Evolutionary conservation across 2,888 invertebrate genomes (phyloP).

Genomic region (Biston betularia): DNA sequence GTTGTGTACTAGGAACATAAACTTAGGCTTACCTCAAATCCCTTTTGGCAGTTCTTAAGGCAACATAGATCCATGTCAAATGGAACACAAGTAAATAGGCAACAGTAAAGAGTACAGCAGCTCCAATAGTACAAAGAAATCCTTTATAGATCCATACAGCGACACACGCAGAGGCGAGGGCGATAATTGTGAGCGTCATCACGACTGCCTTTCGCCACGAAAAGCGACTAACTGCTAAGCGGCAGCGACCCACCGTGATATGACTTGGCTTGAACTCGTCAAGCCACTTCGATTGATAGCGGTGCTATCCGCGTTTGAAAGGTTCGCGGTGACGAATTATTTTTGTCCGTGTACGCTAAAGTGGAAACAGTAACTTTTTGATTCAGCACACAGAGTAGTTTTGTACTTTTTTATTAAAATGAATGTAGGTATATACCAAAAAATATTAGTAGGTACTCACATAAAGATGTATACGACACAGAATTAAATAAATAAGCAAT

Average conservation of each 20-base stretch:
- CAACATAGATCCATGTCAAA: constrained; percentile 92
- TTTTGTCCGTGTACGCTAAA: neutral
- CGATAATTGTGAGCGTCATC: constrained; percentile 75
- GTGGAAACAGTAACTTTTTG: neutral
- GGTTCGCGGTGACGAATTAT: neutral
- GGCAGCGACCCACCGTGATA: constrained; percentile 45
- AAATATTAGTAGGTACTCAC: too few relatives aligned
- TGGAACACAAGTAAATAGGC: constrained; percentile 89
- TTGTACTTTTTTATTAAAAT: too few relatives aligned
- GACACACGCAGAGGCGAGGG: constrained; percentile 72
- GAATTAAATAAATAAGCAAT: too few relatives aligned
- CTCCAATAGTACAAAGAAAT: constrained; percentile 87
- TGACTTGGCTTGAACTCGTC: constrained; percentile 6
- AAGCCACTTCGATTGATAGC: neutral
- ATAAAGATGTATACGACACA: too few relatives aligned
- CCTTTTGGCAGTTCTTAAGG: constrained; percentile 90
- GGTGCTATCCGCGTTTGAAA: neutral
- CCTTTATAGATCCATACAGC: constrained; percentile 85
- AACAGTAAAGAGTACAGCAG: constrained; percentile 86
- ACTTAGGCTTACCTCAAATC: constrained; percentile 88
- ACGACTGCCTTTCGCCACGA: constrained; percentile 79
- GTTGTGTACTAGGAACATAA: neutral
- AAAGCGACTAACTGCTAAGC: constrained; percentile 76
- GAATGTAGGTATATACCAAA: too few relatives aligned
- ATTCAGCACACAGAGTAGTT: too few relatives aligned